A percentile compares a stretch with the other conserved stretches of the same genome.
Conservation (phyloP, 1,140 invertebrate genomes). For the Eumeta japonica region DNA sequence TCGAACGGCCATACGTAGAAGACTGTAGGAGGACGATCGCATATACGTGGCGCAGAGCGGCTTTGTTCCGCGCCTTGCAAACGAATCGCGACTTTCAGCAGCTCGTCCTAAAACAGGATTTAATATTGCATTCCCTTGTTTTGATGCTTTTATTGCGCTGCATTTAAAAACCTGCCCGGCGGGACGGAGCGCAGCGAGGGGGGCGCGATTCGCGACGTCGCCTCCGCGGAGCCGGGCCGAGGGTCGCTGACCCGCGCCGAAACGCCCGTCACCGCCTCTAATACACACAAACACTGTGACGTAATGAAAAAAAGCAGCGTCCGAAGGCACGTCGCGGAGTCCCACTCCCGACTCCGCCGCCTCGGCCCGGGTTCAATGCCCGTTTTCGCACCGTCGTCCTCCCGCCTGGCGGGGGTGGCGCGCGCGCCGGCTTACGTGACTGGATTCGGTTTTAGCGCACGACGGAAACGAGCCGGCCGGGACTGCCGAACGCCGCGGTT, state of each 20-base stretch:
- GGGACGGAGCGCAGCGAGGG: slow-evolving; percentile 12
- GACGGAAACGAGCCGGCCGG: too few species aligned
- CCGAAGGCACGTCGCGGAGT: background rate
- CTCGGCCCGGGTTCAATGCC: too few species aligned
- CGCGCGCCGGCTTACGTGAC: too few species aligned
- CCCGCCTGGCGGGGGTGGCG: too few species aligned
- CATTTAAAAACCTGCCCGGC: slow-evolving; percentile 27
- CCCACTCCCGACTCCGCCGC: background rate
- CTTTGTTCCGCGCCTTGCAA: background rate
- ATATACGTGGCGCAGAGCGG: background rate
- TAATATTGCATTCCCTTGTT: slow-evolving; percentile 15
- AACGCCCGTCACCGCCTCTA: slow-evolving; percentile 19
- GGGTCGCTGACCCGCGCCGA: slow-evolving; percentile 40
- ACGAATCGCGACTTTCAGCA: background rate
- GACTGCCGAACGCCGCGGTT: too few species aligned
- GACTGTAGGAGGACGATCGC: background rate
- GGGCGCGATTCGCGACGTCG: slow-evolving; percentile 6
- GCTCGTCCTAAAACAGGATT: too few species aligned
- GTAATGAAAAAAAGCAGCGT: slow-evolving; percentile 2
- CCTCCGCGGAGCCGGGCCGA: slow-evolving; percentile 35
- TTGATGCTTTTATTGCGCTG: slow-evolving; percentile 31
- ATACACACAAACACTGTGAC: slow-evolving; percentile 17
- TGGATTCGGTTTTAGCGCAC: too few species aligned
- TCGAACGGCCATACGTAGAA: background rate
- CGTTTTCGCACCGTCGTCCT: too few species aligned